Percentiles rank a stretch among this genome's conserved stretches.
These are phyloP conservation scores for Synanthedon tipuliformis DNA, from an alignment of 2,888 invertebrate genomes.

Conservation along the genomic window DNA sequence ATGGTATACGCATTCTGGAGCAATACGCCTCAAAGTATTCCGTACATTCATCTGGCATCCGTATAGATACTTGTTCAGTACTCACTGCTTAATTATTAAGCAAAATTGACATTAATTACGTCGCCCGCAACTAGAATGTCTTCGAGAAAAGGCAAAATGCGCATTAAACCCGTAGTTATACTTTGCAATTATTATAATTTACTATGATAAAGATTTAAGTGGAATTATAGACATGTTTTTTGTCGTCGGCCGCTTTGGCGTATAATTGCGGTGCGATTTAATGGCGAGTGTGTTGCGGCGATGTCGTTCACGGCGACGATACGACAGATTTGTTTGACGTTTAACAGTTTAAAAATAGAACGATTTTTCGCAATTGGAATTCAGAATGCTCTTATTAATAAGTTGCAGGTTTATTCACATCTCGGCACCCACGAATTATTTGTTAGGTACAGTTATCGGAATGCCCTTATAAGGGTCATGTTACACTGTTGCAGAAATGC, in stretches of 20 bases:
- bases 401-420: too few relatives aligned
- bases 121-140: constrained; percentile 57
- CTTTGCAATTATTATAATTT: constrained; percentile 50
- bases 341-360: too few relatives aligned
- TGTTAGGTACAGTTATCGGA: too few relatives aligned
- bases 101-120: constrained; percentile 63
- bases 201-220: constrained; percentile 34
- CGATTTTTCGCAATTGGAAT: too few relatives aligned
- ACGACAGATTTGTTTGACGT: not conserved
- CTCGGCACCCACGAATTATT: too few relatives aligned
- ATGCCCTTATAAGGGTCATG: too few relatives aligned
- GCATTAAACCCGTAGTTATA: constrained; percentile 39
- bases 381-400: too few relatives aligned
- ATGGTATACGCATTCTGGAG: not conserved
- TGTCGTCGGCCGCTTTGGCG: constrained; percentile 26
- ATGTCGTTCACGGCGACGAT: not conserved
- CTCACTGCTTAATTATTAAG: constrained; percentile 35
- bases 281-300: not conserved
- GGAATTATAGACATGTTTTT: constrained; percentile 31
- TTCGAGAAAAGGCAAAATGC: constrained; percentile 30
- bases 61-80: constrained; percentile 23
- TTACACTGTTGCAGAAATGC: too few relatives aligned
- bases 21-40: not conserved
- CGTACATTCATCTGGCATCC: not conserved
- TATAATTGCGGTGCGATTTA: not conserved